Base-by-base conservation (phyloP, 1,140 invertebrate genomes). In the Drosophila erecta region DNA sequence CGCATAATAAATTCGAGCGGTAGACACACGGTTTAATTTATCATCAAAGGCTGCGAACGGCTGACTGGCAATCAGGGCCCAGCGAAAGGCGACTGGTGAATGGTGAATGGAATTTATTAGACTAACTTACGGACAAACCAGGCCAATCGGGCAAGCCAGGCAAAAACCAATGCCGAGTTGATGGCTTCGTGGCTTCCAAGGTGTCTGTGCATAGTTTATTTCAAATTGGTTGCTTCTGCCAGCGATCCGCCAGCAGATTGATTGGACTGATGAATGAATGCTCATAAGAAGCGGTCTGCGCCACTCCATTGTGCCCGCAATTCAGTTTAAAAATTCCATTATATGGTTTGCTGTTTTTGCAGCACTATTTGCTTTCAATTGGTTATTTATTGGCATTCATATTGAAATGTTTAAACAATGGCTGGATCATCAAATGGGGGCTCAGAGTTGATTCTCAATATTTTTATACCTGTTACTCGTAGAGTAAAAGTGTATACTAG, bases 1-100 rank as follows among this genome's bases (percentile, higher is more conserved):
- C 84, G 83, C 83, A 86, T 87, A 89, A 87, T 87, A 87, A 87
- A 87, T 87, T 86, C 79, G 83, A 83, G 75, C 79, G 75, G 84
- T 69, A 89, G 85, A 84, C 85, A 79, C 67, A 79, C 59, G 76
- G 83, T 87, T 87, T 89, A 87, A 87, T 87, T 87, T 87, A 87
- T 87, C 83, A 87, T 86, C 83, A 86, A 86, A 86, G 51, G 73
- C 59, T 77, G 61, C 40, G 20, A 44, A 44, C 30, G 41, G 41
- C 41, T 44, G 41, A 44, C 61, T 66, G 70, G 81, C 78, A 83
- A 83, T 83, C 79, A 81, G 79, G 66, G 69, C 46, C 51, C 62
- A 65, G 61, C 73, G 84, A 76, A 79, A 79, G 66, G 75, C 62
- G 22, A 58, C 58, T 47, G 74, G 58, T 58, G 37, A 58, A 62